Base-by-base conservation (phyloP, 2,888 invertebrate genomes). In the Pristionchus japonicus region DNA sequence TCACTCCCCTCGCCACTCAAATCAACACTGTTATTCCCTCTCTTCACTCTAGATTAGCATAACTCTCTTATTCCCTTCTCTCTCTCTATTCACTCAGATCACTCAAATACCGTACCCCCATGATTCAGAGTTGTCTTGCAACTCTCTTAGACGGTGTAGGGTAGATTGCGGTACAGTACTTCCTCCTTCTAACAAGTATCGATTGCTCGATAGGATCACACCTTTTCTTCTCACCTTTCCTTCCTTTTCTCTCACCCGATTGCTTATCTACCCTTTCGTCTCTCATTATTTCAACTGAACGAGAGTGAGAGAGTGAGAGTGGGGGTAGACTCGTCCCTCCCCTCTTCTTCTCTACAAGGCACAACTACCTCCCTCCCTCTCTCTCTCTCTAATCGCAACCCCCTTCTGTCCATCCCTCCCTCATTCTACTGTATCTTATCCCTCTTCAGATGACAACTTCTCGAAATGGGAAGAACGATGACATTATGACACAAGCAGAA, bases 361-460 rank as follows among this genome's bases (percentile, higher is more conserved):
- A 49, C 80, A 31, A 37, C 80, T 80, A 40, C 70, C 70, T 86
- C 67, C 3, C 86, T 86, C 86, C 70, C 70, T 86, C 67, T 4
- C 86, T 86, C 86, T 86, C 67, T 31, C 86, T 86, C 86, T 67
- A 31, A 40, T 70, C 47, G 47, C 47, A 40, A 15, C 84, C 31
- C 67, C 57, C 31, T 64, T 43, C 37, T 13, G 40, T 43, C 20
- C 37, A 15, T 57, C 43, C 57, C 40, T 61, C 34, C 70, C 43
- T 31, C 34, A 70, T 31, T 27, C 47, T 37, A n/a, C 67, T 31
- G 13, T 40, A 43, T 27, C 70, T 27, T 49, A 34, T 31, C 64
- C 86, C 27, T 47, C n/a, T 67, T 86, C 70, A 83, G 82, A 83
- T 83, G 82, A 83, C 82, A 20, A 52, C 82, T 52, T 83, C 82